phyloP scores from a whole-genome alignment of 2,113 vertebrate species.

The Ariopsis seemanni region DNA sequence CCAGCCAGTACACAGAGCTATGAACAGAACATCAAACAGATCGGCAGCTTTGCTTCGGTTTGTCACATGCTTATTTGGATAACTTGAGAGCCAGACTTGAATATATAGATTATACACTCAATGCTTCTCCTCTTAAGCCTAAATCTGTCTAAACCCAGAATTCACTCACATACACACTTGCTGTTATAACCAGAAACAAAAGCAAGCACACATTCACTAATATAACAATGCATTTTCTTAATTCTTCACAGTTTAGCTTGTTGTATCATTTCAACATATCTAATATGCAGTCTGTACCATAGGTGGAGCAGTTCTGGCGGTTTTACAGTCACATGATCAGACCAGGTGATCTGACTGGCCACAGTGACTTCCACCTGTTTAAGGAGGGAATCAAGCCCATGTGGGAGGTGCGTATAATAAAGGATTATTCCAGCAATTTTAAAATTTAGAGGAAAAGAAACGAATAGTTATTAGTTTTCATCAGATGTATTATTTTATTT shows the following conservation, averaged over 20 bases:
- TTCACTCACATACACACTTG: not conserved
- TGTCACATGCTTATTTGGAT: constrained; percentile 30
- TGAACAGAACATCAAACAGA: constrained; percentile 82
- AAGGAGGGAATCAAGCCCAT: constrained; percentile 85
- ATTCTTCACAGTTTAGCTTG: not conserved
- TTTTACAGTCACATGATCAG: constrained; percentile 84
- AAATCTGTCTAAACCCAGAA: not conserved
- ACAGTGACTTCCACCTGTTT: constrained; percentile 82
- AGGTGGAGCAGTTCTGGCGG: constrained; percentile 85
- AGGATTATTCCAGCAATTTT: not conserved
- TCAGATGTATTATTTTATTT: not conserved
- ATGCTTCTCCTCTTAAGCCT: not conserved
- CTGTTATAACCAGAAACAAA: not conserved
- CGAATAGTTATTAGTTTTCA: not conserved
- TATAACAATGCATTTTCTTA: not conserved
- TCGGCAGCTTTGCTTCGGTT: constrained; percentile 81
- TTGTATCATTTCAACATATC: not conserved
- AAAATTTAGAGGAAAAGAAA: not conserved
- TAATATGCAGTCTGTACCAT: constrained; percentile 3
- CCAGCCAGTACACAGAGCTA: constrained; percentile 82
- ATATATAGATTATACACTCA: not conserved
- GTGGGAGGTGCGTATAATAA: constrained; percentile 75
- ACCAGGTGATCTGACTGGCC: constrained; percentile 80
- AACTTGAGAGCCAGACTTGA: no score
- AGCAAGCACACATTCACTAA: not conserved